phyloP scores from a whole-genome alignment of 2,888 invertebrate genomes.

The Campoplex capitator region DNA sequence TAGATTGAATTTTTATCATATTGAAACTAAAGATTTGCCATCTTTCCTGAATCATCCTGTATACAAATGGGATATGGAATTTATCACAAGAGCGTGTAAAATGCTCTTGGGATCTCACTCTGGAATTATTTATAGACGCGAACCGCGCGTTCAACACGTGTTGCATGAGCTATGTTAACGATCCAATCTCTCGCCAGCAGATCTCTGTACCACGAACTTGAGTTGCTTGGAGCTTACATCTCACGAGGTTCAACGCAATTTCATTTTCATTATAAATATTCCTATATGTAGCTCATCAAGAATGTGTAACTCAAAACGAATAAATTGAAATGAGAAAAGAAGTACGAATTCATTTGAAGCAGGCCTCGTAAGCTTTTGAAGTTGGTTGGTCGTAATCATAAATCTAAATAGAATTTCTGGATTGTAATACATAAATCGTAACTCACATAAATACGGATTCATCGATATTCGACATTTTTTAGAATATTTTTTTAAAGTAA shows the following conservation, averaged over 20 bases:
- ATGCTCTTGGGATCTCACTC: conserved; percentile 47
- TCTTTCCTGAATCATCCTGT: not conserved
- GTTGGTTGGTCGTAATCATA: not conserved
- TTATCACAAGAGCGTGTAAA: conserved; percentile 43
- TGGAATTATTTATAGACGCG: conserved; percentile 75
- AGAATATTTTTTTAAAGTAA: no score
- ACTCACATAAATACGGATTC: not conserved
- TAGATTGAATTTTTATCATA: not conserved
- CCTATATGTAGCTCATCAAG: not conserved
- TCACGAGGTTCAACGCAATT: conserved; percentile 36
- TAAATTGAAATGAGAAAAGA: not conserved
- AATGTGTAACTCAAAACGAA: not conserved
- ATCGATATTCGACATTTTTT: no score
- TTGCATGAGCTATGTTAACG: conserved; percentile 60
- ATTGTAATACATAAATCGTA: not conserved
- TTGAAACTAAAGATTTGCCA: not conserved
- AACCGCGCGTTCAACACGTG: conserved; percentile 38
- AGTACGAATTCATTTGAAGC: not conserved
- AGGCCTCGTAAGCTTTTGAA: not conserved
- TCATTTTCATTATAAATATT: conserved; percentile 16
- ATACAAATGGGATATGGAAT: conserved; percentile 11
- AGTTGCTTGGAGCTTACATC: conserved; percentile 71
- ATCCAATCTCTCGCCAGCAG: conserved; percentile 60
- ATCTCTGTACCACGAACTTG: conserved; percentile 38
- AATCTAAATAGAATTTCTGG: not conserved